A percentile compares a stretch with the other conserved stretches of the same genome.
Conservation (phyloP, 1,140 invertebrate species). For the Drosophila sechellia region DNA sequence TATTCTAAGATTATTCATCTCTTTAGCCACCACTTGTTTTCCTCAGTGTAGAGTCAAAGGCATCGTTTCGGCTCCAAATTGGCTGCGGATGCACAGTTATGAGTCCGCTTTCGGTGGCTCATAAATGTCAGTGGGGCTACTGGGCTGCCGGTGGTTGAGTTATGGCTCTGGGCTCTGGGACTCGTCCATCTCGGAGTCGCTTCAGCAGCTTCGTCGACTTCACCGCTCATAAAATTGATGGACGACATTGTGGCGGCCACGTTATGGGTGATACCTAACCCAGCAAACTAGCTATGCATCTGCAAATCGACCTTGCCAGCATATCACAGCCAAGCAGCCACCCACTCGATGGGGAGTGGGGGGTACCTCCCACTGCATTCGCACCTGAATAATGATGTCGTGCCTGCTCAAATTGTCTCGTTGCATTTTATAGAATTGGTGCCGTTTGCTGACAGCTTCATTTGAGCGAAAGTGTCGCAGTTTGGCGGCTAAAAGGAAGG, state of each 20-base stretch:
- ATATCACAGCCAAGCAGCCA: conserved; percentile 7
- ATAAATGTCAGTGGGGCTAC: conserved; percentile 45
- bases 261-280: neutral
- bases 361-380: conserved; percentile 39
- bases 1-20: no score
- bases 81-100: conserved; percentile 24
- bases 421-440: conserved; percentile 38
- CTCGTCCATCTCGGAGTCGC: conserved; percentile 21
- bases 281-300: conserved; percentile 4
- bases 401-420: conserved; percentile 47
- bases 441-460: conserved; percentile 60
- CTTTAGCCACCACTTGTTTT: neutral
- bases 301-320: conserved; percentile 27
- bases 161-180: conserved; percentile 29
- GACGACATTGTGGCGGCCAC: conserved; percentile 36
- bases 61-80: conserved; percentile 21
- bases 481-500: conserved; percentile 5
- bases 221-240: conserved; percentile 49
- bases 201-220: conserved; percentile 16
- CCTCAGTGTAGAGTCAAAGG: conserved; percentile 3
- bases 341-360: conserved; percentile 7
- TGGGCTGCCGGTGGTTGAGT: conserved; percentile 33
- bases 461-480: conserved; percentile 40
- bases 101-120: conserved; percentile 37
- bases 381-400: conserved; percentile 63